Evolutionary conservation across 1,140 invertebrate genomes (phyloP).

Genomic region (Zaprionus camerounensis): DNA sequence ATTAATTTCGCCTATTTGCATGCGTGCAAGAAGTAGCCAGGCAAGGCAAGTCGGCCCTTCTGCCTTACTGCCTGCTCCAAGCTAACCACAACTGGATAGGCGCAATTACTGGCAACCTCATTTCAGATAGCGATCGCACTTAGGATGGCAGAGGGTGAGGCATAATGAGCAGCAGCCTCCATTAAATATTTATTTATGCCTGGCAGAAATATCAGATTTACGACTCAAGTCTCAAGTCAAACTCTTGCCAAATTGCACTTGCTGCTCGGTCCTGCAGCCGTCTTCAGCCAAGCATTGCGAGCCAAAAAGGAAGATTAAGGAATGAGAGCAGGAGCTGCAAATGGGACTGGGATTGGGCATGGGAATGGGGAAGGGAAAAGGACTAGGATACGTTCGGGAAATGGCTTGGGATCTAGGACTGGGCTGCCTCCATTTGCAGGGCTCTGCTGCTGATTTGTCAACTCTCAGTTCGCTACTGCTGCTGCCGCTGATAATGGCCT

Average conservation of each 20-base stretch:
- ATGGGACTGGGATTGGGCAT: not conserved
- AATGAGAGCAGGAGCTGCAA: not conserved
- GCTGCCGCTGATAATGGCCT: constrained; percentile 56
- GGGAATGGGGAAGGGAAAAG: no score
- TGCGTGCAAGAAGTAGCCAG: not conserved
- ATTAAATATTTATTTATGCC: constrained; percentile 55
- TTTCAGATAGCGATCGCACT: constrained; percentile 66
- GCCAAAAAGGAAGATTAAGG: constrained; percentile 2
- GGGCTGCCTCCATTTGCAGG: not conserved
- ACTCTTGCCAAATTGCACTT: constrained; percentile 59
- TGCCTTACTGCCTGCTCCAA: not conserved
- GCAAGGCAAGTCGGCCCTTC: not conserved
- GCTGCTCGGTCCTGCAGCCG: not conserved
- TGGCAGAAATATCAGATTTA: constrained; percentile 66
- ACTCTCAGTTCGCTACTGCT: constrained; percentile 26
- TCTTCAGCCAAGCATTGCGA: constrained; percentile 59
- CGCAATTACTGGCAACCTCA: constrained; percentile 39
- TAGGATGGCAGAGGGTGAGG: not conserved
- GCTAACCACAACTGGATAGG: constrained; percentile 25
- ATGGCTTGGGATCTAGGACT: not conserved
- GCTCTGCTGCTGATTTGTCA: constrained; percentile 72
- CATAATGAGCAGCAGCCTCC: not conserved
- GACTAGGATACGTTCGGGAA: not conserved
- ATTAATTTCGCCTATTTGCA: constrained; percentile 67
- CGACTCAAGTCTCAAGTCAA: constrained; percentile 3